Conservation (phyloP, 2,797 vertebrate genomes). For the Diplodus puntazzo region DNA sequence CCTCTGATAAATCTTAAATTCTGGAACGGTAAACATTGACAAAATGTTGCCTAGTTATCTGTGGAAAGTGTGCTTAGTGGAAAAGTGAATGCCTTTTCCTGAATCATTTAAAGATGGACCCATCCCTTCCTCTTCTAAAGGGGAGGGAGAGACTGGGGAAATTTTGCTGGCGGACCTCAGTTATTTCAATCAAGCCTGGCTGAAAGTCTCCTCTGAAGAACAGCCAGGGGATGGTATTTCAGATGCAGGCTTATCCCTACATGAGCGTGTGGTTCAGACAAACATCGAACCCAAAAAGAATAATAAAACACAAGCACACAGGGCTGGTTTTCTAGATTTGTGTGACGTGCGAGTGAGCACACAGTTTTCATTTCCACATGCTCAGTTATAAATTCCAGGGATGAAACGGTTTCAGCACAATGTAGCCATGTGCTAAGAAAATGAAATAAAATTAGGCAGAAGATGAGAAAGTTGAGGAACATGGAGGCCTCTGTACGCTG, state of each 20-base stretch:
- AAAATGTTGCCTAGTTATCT: slow-evolving; percentile 33
- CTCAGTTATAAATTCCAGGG: neutral
- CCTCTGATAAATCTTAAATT: slow-evolving; percentile 2
- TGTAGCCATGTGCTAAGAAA: neutral
- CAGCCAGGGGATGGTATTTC: slow-evolving; percentile 62
- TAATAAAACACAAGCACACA: slow-evolving; percentile 40
- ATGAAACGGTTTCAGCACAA: neutral
- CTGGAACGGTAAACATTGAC: slow-evolving; percentile 27
- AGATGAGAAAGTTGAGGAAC: slow-evolving; percentile 28
- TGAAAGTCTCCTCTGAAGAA: slow-evolving; percentile 64
- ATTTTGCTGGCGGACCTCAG: slow-evolving; percentile 57
- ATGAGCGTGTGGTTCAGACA: slow-evolving; percentile 59
- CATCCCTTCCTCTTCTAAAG: slow-evolving; percentile 69
- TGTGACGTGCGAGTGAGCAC: neutral
- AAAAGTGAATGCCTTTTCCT: slow-evolving; percentile 71
- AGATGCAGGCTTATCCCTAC: slow-evolving; percentile 61
- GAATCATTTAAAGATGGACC: slow-evolving; percentile 71
- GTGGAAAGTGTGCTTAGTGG: slow-evolving; percentile 59
- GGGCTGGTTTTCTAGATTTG: slow-evolving; percentile 1
- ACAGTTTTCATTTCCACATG: slow-evolving; percentile 1
- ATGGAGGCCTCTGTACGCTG: slow-evolving; percentile 24
- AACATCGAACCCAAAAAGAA: slow-evolving; percentile 40
- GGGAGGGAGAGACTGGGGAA: slow-evolving; percentile 57
- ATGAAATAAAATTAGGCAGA: slow-evolving; percentile 35
- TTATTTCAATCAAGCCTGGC: slow-evolving; percentile 67